phyloP scores from a whole-genome alignment of 2,888 invertebrate genomes.

The Eugnorisma glareosa region DNA sequence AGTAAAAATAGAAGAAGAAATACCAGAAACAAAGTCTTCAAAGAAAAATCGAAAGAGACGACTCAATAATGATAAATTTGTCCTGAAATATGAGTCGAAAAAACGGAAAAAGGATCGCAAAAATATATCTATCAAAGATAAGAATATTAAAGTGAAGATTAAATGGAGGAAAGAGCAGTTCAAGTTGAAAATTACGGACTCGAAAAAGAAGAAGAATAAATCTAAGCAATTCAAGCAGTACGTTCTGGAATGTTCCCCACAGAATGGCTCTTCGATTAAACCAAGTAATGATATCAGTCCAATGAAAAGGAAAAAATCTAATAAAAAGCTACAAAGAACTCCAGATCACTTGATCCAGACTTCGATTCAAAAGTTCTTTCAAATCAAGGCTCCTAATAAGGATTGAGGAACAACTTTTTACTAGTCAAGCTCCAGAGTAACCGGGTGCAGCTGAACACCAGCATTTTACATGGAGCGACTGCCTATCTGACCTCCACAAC shows the following conservation, averaged over 20 bases:
- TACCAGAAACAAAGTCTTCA: background rate
- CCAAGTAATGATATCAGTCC: conserved; percentile 74
- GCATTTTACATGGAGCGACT: no score
- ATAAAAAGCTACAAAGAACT: conserved; percentile 71
- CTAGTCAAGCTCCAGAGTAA: no score
- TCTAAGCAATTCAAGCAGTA: conserved; percentile 75
- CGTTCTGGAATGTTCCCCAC: conserved; percentile 75
- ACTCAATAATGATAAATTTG: conserved; percentile 1
- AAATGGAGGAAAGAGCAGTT: conserved; percentile 74
- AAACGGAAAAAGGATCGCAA: conserved; percentile 50
- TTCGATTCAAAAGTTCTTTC: conserved; percentile 81
- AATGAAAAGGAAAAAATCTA: conserved; percentile 66
- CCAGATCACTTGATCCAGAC: conserved; percentile 81
- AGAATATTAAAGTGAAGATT: conserved; percentile 78
- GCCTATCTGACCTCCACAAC: no score
- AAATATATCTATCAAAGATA: conserved; percentile 68
- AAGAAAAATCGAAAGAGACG: conserved; percentile 52
- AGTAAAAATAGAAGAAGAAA: background rate
- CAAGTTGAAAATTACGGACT: conserved; percentile 73
- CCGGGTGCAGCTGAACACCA: no score
- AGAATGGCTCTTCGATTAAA: conserved; percentile 66
- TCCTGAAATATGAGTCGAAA: conserved; percentile 44
- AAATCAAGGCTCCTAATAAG: conserved; percentile 57
- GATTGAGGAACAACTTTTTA: conserved; percentile 2
- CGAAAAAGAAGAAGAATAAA: conserved; percentile 52